phyloP scores from a whole-genome alignment of 2,113 vertebrate species.

The Myocastor coypus region DNA sequence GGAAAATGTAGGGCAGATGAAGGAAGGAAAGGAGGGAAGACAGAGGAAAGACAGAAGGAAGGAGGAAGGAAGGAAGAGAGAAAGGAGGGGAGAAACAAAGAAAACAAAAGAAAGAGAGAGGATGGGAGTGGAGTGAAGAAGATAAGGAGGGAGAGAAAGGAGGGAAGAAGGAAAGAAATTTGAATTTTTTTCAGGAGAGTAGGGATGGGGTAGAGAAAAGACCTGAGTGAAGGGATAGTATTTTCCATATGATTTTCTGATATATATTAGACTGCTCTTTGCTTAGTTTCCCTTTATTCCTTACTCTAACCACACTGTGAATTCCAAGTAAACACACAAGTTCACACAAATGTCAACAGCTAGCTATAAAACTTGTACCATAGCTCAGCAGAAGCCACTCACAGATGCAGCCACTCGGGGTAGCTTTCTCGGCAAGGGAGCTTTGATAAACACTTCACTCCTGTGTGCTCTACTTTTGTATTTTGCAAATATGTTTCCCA shows the following conservation, averaged over 20 bases:
- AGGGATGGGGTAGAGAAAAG: background rate
- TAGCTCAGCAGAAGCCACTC: slow-evolving; percentile 16
- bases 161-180: background rate
- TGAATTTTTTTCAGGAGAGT: background rate
- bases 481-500: background rate
- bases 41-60: background rate
- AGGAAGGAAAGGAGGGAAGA: background rate
- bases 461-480: background rate
- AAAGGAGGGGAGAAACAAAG: too few species aligned
- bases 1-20: too few species aligned
- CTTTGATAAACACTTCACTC: slow-evolving; percentile 7
- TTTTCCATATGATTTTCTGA: background rate
- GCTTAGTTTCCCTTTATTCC: background rate
- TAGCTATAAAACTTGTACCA: background rate
- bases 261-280: background rate
- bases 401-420: background rate
- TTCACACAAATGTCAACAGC: slow-evolving; percentile 51
- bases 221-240: background rate
- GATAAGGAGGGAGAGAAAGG: too few species aligned
- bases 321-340: background rate
- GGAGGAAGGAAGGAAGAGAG: background rate
- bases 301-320: background rate
- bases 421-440: background rate
- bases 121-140: too few species aligned
- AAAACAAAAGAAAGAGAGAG: background rate